Base-by-base conservation (phyloP, 2,797 vertebrate genomes). In the Eurystomus glaucurus region DNA sequence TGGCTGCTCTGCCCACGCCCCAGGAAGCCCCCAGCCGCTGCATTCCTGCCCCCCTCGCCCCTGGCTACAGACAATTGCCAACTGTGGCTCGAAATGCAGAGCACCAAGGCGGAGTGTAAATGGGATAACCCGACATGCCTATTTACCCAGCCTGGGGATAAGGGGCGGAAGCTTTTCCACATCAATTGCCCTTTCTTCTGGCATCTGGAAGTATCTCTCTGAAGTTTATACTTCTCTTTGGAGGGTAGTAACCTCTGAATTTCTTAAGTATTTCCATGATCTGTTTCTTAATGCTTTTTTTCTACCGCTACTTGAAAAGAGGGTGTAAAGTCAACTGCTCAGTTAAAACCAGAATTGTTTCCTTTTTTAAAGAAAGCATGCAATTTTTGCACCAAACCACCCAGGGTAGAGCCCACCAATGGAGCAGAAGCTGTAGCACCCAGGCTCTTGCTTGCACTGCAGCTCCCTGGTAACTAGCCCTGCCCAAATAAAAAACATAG, bases 131-230 rank as follows among this genome's bases (percentile, higher is more conserved):
- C 65, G 28, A 93, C 85, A 77, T 92, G 92, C 91, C 88, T 94
- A 88, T 97, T 95, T 91, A 94, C 88, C 76, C 96, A 88, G 90
- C 93, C 86, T 51, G 58, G 54, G 93, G 84, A 96, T 83, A 97
- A 97, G 69, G 71, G 88, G 71, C 9, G 65, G 95, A 95, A 94
- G 85, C 70, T 85, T 95, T 95, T 96, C 92, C 82, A 90, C 88
- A 96, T 95, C 87, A 92, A 85, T 74, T 93, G 71, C 52, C 68
- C 91, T 96, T 95, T 93, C 41, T 79, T 96, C 86, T 95, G 48
- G 84, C 95, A 90, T 89, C 66, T 95, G 80, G 83, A 90, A 91
- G 45, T 77, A 52, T 93, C 65, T 91, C 55, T 83, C 89, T 71
- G 92, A 84, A 95, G 85, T 81, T 74, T 86, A 95, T 94, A 71